Percentiles rank a stretch among this genome's conserved stretches.
Conservation (phyloP, 2,888 invertebrate genomes). For the Scaeva pyrastri region DNA sequence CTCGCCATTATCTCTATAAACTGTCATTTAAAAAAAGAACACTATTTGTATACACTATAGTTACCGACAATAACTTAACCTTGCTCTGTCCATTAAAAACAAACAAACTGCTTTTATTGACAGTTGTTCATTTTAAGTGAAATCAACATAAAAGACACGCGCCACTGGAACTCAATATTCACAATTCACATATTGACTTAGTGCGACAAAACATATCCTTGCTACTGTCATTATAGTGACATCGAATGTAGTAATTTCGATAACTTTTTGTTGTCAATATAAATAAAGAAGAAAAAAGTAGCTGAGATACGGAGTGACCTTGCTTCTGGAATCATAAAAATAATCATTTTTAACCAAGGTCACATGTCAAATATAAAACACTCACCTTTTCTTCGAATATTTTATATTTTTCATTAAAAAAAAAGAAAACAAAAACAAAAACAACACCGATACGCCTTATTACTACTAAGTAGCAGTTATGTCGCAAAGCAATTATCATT, state of each 20-base stretch:
- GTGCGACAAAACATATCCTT: conserved; percentile 52
- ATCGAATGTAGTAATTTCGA: no score
- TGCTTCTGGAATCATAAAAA: conserved; percentile 53
- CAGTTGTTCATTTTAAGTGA: neutral
- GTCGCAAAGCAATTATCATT: conserved; percentile 35
- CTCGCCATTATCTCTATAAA: neutral
- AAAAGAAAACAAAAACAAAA: neutral
- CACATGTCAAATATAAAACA: neutral
- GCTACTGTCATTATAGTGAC: conserved; percentile 42
- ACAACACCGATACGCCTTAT: conserved; percentile 63
- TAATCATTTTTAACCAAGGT: conserved; percentile 46
- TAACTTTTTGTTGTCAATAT: conserved; percentile 31
- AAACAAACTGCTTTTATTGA: conserved; percentile 41
- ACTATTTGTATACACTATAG: neutral
- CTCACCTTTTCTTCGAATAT: conserved; percentile 47
- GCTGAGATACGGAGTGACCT: conserved; percentile 50
- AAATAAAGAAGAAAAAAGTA: conserved; percentile 59
- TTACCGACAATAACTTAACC: conserved; percentile 35
- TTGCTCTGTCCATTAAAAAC: conserved; percentile 32
- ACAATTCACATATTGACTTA: conserved; percentile 31
- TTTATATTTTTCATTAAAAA: neutral
- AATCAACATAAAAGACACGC: conserved; percentile 50
- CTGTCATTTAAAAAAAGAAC: neutral
- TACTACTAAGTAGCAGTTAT: conserved; percentile 68
- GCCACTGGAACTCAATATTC: conserved; percentile 58